Evolutionary conservation across 2,797 vertebrate genomes (phyloP).

Genomic region (Pseudochromis fuscus): DNA sequence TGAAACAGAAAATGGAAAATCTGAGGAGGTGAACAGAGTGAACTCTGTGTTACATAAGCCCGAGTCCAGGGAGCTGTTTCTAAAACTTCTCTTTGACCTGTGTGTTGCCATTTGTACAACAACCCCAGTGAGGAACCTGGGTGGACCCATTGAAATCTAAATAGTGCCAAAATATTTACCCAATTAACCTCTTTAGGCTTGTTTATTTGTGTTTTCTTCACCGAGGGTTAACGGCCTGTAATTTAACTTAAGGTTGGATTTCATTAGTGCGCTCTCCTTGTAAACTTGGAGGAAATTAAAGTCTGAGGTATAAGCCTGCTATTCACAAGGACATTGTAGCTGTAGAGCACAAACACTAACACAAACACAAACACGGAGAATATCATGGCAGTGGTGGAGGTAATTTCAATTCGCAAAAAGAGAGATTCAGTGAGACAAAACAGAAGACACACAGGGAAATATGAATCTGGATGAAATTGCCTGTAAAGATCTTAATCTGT

Average conservation of each 20-base stretch:
- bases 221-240: slow-evolving; percentile 24
- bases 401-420: slow-evolving; percentile 23
- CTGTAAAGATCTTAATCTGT: slow-evolving; percentile 72
- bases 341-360: background rate
- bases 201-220: slow-evolving; percentile 16
- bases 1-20: slow-evolving; percentile 67
- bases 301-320: slow-evolving; percentile 15
- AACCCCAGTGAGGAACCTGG: slow-evolving; percentile 38
- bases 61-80: slow-evolving; percentile 47
- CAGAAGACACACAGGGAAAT: slow-evolving; percentile 16
- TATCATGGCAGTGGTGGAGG: background rate
- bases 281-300: slow-evolving; percentile 24
- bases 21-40: slow-evolving; percentile 56
- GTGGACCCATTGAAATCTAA: slow-evolving; percentile 52
- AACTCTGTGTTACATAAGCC: slow-evolving; percentile 55
- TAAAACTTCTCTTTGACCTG: slow-evolving; percentile 49
- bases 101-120: slow-evolving; percentile 42
- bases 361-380: background rate
- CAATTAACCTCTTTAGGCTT: slow-evolving; percentile 47
- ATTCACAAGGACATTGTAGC: slow-evolving; percentile 21
- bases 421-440: slow-evolving; percentile 9
- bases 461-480: slow-evolving; percentile 43
- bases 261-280: slow-evolving; percentile 43
- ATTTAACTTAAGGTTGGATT: slow-evolving; percentile 27
- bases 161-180: slow-evolving; percentile 69